Percentiles rank a stretch among this genome's conserved stretches.
Conservation (phyloP, 2,797 vertebrate genomes). For the Chaetodon trifasciatus region DNA sequence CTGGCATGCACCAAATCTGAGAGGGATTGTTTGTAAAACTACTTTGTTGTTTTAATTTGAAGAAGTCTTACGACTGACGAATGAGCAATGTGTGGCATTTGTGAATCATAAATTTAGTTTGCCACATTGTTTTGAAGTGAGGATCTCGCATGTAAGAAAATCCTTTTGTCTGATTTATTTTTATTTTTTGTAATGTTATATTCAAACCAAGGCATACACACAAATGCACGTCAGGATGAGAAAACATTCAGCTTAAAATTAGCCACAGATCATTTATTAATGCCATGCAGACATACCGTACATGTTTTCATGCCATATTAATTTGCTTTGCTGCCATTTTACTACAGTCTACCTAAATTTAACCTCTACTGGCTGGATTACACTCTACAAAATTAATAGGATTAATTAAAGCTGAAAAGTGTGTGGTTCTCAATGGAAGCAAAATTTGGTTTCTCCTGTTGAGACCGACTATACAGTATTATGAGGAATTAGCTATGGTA, state of each 20-base stretch:
- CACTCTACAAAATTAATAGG: background rate
- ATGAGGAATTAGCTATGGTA: background rate
- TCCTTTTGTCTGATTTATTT: background rate
- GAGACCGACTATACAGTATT: background rate
- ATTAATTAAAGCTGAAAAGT: background rate
- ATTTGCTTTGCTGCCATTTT: background rate
- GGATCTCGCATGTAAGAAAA: background rate
- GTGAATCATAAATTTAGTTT: slow-evolving; percentile 1
- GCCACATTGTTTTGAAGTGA: background rate
- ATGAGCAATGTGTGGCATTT: slow-evolving; percentile 9
- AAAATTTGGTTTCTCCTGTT: background rate
- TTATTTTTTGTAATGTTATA: background rate
- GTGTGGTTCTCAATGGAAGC: background rate
- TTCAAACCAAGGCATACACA: background rate
- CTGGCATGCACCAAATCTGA: background rate
- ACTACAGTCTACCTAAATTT: background rate
- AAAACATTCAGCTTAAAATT: background rate
- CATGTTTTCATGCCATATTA: background rate
- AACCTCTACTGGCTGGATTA: background rate
- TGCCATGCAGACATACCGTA: slow-evolving; percentile 8
- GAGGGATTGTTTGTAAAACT: background rate
- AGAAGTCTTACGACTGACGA: background rate
- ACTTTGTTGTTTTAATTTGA: slow-evolving; percentile 19
- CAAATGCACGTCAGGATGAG: background rate
- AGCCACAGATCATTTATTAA: background rate